Evolutionary conservation across 2,113 vertebrate genomes (phyloP).

Genomic region (Peromyscus californicus): DNA sequence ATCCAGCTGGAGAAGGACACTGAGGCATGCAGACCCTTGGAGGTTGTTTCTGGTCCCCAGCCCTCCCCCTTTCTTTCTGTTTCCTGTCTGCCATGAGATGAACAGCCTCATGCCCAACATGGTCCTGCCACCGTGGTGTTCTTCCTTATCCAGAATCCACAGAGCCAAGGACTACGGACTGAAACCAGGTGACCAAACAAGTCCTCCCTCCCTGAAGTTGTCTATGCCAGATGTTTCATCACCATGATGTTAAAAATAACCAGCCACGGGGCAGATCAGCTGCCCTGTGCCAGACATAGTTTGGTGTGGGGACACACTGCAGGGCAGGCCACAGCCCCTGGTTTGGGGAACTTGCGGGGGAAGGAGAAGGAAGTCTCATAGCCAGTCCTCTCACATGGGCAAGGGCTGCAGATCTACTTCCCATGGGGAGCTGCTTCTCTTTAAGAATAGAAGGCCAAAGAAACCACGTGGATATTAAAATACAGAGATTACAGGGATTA

Average conservation of each 20-base stretch:
- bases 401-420: background rate
- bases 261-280: background rate
- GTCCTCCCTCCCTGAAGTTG: background rate
- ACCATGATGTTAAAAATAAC: background rate
- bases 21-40: background rate
- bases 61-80: background rate
- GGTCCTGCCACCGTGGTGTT: too few relatives aligned
- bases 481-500: background rate
- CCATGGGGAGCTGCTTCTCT: background rate
- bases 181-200: background rate
- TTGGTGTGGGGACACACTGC: background rate
- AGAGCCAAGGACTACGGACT: background rate
- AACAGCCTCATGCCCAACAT: background rate
- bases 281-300: background rate
- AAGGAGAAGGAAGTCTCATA: background rate
- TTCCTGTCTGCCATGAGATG: background rate
- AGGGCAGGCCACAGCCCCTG: background rate
- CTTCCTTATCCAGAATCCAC: background rate
- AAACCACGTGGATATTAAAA: slow-evolving; percentile 1
- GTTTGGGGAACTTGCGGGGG: background rate
- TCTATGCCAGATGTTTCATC: background rate
- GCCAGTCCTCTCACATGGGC: background rate
- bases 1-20: background rate
- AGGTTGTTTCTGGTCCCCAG: too few relatives aligned
- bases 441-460: background rate